These are phyloP conservation scores for Catharus minimus DNA, from an alignment of 2,113 vertebrate genomes.

Conservation along the genomic window DNA sequence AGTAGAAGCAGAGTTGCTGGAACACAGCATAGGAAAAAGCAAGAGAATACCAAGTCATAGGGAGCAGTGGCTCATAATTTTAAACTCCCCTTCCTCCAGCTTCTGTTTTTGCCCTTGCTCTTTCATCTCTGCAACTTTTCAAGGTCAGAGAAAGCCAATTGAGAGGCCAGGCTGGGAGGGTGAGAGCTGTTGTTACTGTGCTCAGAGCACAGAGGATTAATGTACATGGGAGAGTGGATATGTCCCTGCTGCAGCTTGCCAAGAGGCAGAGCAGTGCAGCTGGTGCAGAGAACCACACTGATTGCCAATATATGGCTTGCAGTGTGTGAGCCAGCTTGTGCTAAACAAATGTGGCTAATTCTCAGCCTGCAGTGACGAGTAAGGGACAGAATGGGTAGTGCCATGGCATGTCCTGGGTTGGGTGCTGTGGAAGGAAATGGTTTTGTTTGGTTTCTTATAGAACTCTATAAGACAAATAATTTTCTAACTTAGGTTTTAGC, in stretches of 20 bases:
- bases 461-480: background rate
- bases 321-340: background rate
- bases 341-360: accelerated
- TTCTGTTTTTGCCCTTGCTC: background rate
- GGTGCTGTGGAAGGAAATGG: background rate
- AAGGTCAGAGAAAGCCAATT: background rate
- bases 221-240: accelerated
- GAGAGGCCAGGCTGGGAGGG: background rate
- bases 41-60: background rate
- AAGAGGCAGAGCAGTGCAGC: background rate
- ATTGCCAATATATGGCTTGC: background rate
- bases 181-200: background rate
- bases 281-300: background rate
- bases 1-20: background rate
- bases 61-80: background rate
- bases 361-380: background rate
- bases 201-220: background rate
- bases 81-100: background rate
- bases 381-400: background rate
- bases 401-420: accelerated
- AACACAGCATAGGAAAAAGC: background rate
- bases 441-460: background rate
- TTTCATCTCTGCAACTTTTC: background rate
- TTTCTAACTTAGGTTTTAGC: background rate
- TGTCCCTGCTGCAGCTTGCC: background rate